A percentile compares a stretch with the other conserved stretches of the same genome.
Evolutionary conservation across 1,140 invertebrate species (phyloP).

Genomic region (Chrysoperla carnea): DNA sequence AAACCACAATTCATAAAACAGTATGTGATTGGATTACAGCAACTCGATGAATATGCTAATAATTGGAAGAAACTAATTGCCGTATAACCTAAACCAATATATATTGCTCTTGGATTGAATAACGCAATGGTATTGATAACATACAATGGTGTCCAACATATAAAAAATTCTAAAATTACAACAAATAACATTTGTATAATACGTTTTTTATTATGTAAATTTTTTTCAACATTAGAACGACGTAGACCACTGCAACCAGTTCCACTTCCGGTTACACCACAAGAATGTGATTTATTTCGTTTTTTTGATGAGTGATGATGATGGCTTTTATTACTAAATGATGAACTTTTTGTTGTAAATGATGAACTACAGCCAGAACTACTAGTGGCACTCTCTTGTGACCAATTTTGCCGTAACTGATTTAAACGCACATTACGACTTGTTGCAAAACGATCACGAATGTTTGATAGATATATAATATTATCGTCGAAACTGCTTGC

Average conservation of each 20-base stretch:
- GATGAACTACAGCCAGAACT: slow-evolving; percentile 7
- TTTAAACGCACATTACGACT: slow-evolving; percentile 6
- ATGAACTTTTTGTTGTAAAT: too few species aligned
- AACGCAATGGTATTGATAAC: slow-evolving; percentile 42
- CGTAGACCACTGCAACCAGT: slow-evolving; percentile 6
- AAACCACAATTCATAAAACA: slow-evolving; percentile 60
- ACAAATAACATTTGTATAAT: slow-evolving; percentile 35
- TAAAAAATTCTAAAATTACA: slow-evolving; percentile 55
- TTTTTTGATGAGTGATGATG: too few species aligned
- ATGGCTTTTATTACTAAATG: too few species aligned
- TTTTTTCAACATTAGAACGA: slow-evolving; percentile 26
- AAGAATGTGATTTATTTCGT: slow-evolving; percentile 1
- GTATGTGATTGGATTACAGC: slow-evolving; percentile 60
- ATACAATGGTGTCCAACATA: slow-evolving; percentile 59
- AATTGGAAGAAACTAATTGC: slow-evolving; percentile 39
- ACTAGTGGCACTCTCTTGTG: slow-evolving; percentile 12
- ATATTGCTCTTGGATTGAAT: slow-evolving; percentile 33
- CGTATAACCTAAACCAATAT: slow-evolving; percentile 27
- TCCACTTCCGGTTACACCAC: background rate
- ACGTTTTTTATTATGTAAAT: slow-evolving; percentile 26
- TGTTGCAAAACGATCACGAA: slow-evolving; percentile 8
- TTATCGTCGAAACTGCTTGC: slow-evolving; percentile 10
- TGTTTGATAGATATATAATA: slow-evolving; percentile 12
- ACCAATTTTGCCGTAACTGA: slow-evolving; percentile 14
- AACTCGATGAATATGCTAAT: slow-evolving; percentile 46